phyloP scores from a whole-genome alignment of 2,797 vertebrate species.

The Sebastes diaconus region DNA sequence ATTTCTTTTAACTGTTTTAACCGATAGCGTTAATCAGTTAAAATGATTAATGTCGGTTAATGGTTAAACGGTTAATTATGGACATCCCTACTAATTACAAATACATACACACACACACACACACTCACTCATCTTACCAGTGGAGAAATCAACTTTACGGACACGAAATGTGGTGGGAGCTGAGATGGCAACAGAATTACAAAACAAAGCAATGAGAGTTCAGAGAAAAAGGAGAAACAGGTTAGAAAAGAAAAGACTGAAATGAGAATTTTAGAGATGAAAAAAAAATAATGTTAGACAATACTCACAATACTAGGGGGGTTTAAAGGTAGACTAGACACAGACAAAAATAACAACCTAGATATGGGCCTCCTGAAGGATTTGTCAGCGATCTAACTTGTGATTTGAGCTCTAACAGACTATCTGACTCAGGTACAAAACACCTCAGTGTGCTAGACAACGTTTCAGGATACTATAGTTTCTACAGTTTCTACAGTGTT shows the following conservation, averaged over 20 bases:
- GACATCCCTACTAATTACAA: not conserved
- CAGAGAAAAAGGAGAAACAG: constrained; percentile 5
- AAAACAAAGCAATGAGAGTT: constrained; percentile 16
- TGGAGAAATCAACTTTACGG: constrained; percentile 74
- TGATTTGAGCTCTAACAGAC: not conserved
- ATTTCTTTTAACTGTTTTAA: too few species aligned
- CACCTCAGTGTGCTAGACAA: not conserved
- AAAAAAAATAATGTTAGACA: not conserved
- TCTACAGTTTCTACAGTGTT: not conserved
- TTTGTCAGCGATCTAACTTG: not conserved
- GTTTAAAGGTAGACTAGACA: not conserved
- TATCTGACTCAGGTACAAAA: not conserved
- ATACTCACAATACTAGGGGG: not conserved
- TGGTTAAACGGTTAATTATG: too few species aligned
- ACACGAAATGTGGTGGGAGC: constrained; percentile 77
- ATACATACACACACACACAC: constrained; percentile 30
- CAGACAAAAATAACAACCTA: not conserved
- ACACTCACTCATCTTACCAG: constrained; percentile 72
- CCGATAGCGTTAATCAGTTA: too few species aligned
- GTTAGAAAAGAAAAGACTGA: not conserved
- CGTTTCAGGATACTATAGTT: not conserved
- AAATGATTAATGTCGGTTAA: too few species aligned
- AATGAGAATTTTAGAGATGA: not conserved
- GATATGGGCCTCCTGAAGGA: not conserved
- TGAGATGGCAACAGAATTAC: constrained; percentile 59